A percentile compares a stretch with the other conserved stretches of the same genome.
Evolutionary conservation across 2,888 invertebrate genomes (phyloP).

Genomic region (Epinotia demarniana): DNA sequence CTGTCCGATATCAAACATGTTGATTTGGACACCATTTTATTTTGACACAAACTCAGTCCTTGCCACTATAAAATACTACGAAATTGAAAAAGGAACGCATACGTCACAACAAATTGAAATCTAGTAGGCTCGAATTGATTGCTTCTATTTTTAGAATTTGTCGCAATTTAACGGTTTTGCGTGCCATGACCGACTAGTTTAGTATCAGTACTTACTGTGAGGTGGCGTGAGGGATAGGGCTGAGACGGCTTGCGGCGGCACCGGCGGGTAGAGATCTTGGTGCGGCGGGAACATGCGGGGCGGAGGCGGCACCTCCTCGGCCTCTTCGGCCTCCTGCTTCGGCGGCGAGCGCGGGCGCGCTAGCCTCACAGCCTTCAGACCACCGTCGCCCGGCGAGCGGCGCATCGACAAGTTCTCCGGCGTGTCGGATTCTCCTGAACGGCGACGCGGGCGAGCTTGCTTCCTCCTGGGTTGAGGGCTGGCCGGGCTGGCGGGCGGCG

Average conservation of each 20-base stretch:
- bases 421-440: constrained; percentile 89
- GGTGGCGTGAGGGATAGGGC: constrained; percentile 92
- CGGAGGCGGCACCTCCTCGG: constrained; percentile 81
- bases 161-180: constrained; percentile 9
- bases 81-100: background rate
- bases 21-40: constrained; percentile 25
- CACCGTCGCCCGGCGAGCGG: constrained; percentile 73
- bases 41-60: background rate
- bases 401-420: constrained; percentile 87
- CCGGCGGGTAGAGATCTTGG: constrained; percentile 89
- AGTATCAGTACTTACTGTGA: constrained; percentile 88
- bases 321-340: constrained; percentile 74
- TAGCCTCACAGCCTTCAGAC: constrained; percentile 74
- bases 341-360: constrained; percentile 74
- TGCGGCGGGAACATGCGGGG: constrained; percentile 83
- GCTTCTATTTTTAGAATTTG: background rate
- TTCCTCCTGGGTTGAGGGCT: constrained; percentile 94
- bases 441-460: constrained; percentile 92
- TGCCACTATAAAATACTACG: background rate
- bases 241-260: constrained; percentile 87
- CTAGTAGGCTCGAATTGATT: constrained; percentile 4
- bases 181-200: constrained; percentile 20
- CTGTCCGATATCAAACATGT: constrained; percentile 5
- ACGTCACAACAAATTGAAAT: background rate
- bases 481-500: constrained; percentile 85